Conservation (phyloP, 2,888 invertebrate genomes). For the Tuberolachnus salignus region DNA sequence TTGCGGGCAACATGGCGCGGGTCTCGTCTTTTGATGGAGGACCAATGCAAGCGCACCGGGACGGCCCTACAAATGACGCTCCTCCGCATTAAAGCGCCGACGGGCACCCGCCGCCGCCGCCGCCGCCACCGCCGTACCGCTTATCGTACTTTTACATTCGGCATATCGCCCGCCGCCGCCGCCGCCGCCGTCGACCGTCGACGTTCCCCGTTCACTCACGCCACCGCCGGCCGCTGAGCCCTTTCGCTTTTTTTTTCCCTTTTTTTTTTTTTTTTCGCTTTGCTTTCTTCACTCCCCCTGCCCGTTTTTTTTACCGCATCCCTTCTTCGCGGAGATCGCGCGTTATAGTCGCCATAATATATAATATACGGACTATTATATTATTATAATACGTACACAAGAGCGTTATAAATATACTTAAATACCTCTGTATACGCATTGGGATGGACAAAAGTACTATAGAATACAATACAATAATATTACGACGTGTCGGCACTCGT, state of each 20-base stretch:
- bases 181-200: conserved; percentile 49
- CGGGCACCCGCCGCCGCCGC: conserved; percentile 40
- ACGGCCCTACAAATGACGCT: conserved; percentile 56
- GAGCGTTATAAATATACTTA: no score
- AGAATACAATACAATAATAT: no score
- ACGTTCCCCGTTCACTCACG: conserved; percentile 16
- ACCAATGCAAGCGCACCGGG: conserved; percentile 57
- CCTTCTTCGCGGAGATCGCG: no score
- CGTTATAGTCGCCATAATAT: no score
- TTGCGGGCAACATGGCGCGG: conserved; percentile 57
- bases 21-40: conserved; percentile 56
- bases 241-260: neutral
- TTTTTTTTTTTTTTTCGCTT: neutral
- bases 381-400: no score
- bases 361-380: no score
- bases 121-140: conserved; percentile 12
- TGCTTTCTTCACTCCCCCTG: conserved; percentile 3
- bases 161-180: conserved; percentile 19
- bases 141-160: conserved; percentile 53
- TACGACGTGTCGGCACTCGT: no score
- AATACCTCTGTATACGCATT: no score
- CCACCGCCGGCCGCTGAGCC: neutral
- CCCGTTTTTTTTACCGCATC: no score
- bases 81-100: conserved; percentile 56
- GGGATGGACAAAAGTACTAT: no score